phyloP scores from a whole-genome alignment of 2,113 vertebrate species.

The Rhagologus leucostigma region DNA sequence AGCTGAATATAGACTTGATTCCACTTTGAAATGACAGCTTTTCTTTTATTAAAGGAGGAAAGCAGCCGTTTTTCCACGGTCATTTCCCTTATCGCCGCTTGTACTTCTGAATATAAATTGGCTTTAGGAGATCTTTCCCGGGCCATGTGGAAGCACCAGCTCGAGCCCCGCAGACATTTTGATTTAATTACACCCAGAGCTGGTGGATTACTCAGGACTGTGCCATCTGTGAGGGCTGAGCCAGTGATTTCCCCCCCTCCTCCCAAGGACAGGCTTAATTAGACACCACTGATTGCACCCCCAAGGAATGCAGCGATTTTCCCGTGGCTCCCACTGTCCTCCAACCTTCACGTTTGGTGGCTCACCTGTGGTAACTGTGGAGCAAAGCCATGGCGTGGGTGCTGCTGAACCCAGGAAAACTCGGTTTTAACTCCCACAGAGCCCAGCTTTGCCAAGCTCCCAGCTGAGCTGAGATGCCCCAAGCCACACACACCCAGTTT shows the following conservation, averaged over 20 bases:
- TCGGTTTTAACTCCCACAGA: neutral
- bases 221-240: constrained; percentile 23
- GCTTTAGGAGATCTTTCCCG: constrained; percentile 36
- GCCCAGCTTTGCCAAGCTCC: neutral
- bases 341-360: neutral
- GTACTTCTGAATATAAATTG: constrained; percentile 24
- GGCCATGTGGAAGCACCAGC: neutral
- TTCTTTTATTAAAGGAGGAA: neutral
- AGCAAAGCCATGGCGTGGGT: neutral
- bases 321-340: neutral
- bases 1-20: constrained; percentile 18
- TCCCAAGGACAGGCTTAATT: constrained; percentile 24
- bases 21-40: constrained; percentile 12
- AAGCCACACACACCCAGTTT: fast-evolving
- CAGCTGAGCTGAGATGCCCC: neutral
- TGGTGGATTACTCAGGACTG: constrained; percentile 42
- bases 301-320: neutral
- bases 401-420: neutral
- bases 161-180: constrained; percentile 29
- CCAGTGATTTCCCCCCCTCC: neutral
- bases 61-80: neutral
- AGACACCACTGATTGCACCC: neutral
- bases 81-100: neutral
- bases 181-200: constrained; percentile 56
- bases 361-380: neutral